Percentiles rank a stretch among this genome's conserved stretches.
These are phyloP conservation scores for Agelas oroides DNA, from an alignment of 37 sponge, comb jelly and placozoan species.

Conservation along the genomic window DNA sequence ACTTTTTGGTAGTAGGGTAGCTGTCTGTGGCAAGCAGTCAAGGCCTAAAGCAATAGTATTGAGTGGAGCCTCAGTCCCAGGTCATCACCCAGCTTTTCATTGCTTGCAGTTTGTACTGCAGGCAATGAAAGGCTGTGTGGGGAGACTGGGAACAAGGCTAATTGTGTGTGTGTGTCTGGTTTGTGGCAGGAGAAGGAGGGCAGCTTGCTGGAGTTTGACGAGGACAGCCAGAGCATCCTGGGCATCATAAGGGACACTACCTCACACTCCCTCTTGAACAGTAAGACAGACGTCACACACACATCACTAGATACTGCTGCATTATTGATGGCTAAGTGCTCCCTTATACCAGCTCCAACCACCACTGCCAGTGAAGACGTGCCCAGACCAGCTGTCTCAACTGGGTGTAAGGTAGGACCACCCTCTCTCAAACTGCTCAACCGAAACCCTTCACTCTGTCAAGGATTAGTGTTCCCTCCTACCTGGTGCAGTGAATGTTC, in stretches of 20 bases:
- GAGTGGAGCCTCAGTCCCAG: neutral
- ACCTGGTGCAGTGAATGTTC: too few relatives aligned
- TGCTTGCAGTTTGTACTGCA: too few relatives aligned
- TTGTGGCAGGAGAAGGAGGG: conserved; percentile 27
- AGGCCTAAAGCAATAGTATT: too few relatives aligned
- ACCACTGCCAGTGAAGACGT: neutral
- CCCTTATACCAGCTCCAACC: neutral
- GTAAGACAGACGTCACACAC: neutral
- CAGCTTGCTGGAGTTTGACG: conserved; percentile 55
- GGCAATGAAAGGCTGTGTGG: too few relatives aligned
- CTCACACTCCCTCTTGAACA: conserved; percentile 35
- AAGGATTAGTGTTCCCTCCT: too few relatives aligned
- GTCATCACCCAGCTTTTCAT: too few relatives aligned
- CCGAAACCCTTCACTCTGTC: neutral
- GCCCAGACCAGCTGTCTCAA: neutral
- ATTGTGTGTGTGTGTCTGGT: neutral
- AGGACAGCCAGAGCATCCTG: conserved; percentile 78
- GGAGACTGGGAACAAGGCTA: too few relatives aligned
- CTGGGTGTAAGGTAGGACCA: neutral
- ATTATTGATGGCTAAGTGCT: too few relatives aligned
- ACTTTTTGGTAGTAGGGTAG: too few relatives aligned
- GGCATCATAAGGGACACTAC: conserved; percentile 64
- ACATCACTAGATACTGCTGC: neutral
- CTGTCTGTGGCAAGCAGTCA: too few relatives aligned
- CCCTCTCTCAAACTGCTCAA: neutral